phyloP scores from a whole-genome alignment of 1,140 invertebrate species.

The Caerostris darwini region DNA sequence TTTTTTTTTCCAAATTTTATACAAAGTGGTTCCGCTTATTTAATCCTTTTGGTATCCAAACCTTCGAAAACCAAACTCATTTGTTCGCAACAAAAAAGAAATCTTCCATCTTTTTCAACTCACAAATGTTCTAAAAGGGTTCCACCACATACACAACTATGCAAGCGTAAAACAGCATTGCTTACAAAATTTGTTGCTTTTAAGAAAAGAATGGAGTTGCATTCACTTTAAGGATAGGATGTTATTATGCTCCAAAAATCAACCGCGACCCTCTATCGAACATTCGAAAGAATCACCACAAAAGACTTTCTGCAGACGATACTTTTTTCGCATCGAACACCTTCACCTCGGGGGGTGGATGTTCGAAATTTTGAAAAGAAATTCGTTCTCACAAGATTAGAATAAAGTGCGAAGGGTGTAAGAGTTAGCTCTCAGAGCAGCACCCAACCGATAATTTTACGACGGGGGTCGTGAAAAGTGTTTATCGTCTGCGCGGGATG shows the following conservation, averaged over 20 bases:
- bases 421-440: conserved; percentile 50
- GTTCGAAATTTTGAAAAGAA: background rate
- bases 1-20: too few species aligned
- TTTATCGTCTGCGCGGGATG: conserved; percentile 51
- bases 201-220: background rate
- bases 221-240: background rate
- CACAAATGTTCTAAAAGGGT: background rate
- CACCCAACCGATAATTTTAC: conserved; percentile 50
- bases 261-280: background rate
- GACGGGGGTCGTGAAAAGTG: background rate
- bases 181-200: background rate
- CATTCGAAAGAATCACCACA: conserved; percentile 13
- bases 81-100: background rate
- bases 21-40: too few species aligned
- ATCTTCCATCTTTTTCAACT: background rate
- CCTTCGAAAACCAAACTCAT: too few species aligned
- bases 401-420: conserved; percentile 43
- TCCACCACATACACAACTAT: background rate
- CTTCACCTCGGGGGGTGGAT: background rate
- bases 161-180: background rate
- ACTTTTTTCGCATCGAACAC: conserved; percentile 43
- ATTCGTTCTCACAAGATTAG: conserved; percentile 12
- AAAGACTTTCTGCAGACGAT: conserved; percentile 22
- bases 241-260: background rate
- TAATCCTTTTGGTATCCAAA: too few species aligned